Percentiles rank a stretch among this genome's conserved stretches.
Conservation (phyloP, 2,113 vertebrate genomes). For the Arizona elegans region DNA sequence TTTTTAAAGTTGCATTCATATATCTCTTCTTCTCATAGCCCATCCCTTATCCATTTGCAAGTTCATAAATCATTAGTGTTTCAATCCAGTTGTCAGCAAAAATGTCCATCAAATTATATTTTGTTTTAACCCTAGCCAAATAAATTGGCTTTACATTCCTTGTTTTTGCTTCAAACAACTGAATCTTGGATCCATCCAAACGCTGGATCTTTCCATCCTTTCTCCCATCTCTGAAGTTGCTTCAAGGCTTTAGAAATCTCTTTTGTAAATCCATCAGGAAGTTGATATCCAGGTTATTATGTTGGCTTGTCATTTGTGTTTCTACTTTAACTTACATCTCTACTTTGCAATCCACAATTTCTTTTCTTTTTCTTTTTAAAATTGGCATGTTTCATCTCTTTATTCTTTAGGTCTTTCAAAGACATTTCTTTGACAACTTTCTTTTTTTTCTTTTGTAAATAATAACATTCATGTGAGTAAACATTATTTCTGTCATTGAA, state of each 20-base stretch:
- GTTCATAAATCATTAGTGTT: neutral
- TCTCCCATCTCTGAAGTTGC: neutral
- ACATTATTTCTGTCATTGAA: too few relatives aligned
- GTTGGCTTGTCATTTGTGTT: neutral
- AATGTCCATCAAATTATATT: neutral
- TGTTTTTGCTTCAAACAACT: neutral
- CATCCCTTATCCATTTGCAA: neutral
- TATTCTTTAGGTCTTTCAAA: neutral
- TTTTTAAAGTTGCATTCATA: neutral
- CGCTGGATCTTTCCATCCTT: neutral
- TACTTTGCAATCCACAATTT: neutral
- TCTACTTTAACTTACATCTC: neutral
- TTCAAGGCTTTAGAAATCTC: neutral
- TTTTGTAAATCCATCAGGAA: neutral
- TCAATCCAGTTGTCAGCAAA: neutral
- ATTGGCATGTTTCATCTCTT: neutral
- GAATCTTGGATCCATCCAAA: neutral
- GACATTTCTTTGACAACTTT: neutral
- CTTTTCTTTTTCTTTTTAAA: neutral
- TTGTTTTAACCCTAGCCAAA: neutral
- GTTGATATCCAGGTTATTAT: neutral
- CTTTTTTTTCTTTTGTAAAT: neutral
- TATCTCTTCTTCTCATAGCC: neutral
- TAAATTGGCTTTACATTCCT: neutral
- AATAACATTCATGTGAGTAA: neutral